Evolutionary conservation across 2,113 vertebrate species (phyloP), one percentile per base, ranked within the genome.

Genomic region (Pagrus major): DNA sequence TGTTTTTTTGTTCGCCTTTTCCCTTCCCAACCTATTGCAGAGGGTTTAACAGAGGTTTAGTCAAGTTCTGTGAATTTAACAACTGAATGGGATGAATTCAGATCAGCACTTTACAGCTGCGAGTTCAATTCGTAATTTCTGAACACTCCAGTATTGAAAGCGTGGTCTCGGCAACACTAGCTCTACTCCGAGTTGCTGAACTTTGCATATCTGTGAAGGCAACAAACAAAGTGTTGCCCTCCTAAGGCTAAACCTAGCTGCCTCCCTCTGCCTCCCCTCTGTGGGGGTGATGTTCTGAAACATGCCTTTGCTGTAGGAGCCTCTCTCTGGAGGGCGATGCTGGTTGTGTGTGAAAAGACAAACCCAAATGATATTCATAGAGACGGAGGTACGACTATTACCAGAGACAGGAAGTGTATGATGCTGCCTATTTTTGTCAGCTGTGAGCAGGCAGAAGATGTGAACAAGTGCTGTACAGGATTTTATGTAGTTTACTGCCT

Each of bases 401-500:
- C 44, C 51, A 73, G 56, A 51, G 56, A 65, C 69, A 61, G 20
- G 33, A 72, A 78, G 72, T 3, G 4, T 69, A 31, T 11, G 46
- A 78, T 37, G 67, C 71, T 72, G 80, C 76, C 82, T 88, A 55
- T 52, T 77, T 89, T 69, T 81, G 33, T 81, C 71, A 52, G 80
- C 83, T 81, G 31, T 42, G 41, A 86, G 86, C 88, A 78, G 84
- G 72, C 76, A 84, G 66, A 76, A 73, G 69, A 90, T 86, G 76
- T 71, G 81, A 90, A 88, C 74, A 59, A 89, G 71, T 76, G 85
- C 89, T 94, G 88, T 91, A 86, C 85, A 87, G 82, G 89, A 92
- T 76, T 67, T 75, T 77, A 86, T 89, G 76, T 86, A 86, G 87
- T 92, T 89, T 83, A 92, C 78, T 89, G 88, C 88, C 89, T 88